Base-by-base conservation (phyloP, 2,888 invertebrate genomes). In the Stegana nigrithorax region DNA sequence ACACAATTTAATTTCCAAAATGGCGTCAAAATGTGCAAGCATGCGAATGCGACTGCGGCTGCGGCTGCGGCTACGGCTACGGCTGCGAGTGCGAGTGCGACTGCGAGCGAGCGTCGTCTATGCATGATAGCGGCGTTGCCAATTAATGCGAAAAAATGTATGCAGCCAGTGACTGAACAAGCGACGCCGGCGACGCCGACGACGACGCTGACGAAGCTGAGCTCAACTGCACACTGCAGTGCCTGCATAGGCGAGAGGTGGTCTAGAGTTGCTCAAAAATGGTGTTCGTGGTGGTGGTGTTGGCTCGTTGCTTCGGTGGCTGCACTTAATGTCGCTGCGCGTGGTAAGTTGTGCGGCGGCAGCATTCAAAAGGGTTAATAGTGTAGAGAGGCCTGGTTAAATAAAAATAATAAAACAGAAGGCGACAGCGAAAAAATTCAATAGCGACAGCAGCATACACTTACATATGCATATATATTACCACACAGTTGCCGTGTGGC, bases 1-100 rank as follows among this genome's bases (percentile, higher is more conserved):
- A 73, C 71, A 69, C 79, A 75, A 80, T 75, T 73, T 71, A 70
- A 72, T 72, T 81, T 81, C 68, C 75, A 81, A 81, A 81, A 81
- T 81, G 81, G 83, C 82, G 82, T 72, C 75, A 75, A 71, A 78
- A 75, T 42, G 67, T 72, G 72, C 71, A 70, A n/a, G n/a, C n/a
- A n/a, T n/a, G n/a, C n/a, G n/a, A n/a, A n/a, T n/a, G n/a, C n/a
- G n/a, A n/a, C n/a, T n/a, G n/a, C n/a, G n/a, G n/a, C n/a, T 17
- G 51, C 42, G 57, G 44, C 47, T 29, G 45, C 7, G 44, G 21
- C 42, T 25, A 42, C 17, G 26, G 26, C 14, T 26, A 12, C 8
- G 42, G 12, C 42, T 2, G 56, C 3, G 36, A 19, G 50, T 51
- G 71, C 53, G 69, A 53, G 50, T 19, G 50, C 14, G 6, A n/a